Base-by-base conservation (phyloP, 2,888 invertebrate genomes). In the Dryocosmus kuriphilus region DNA sequence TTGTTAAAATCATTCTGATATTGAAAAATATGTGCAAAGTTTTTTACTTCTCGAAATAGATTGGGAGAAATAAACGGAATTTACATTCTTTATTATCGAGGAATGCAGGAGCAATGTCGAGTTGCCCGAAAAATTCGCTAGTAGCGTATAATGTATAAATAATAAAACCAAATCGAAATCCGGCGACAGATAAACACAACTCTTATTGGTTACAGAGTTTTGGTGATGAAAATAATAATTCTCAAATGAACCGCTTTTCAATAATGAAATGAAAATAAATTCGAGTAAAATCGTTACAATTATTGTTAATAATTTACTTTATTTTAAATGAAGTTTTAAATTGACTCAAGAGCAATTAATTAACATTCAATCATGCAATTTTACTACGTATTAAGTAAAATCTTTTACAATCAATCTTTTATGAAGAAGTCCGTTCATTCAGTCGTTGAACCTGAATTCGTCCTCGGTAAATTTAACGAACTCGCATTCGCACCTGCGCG, bases 371-470 rank as follows among this genome's bases (percentile, higher is more conserved):
- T 41, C 2, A 41, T 41, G 16, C 4, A 41, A 41, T 41, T 14
- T 41, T 41, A 41, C 16, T 41, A 3, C 16, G 16, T 16, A 5
- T 41, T 16, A 41, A 16, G 41, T 67, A n/a, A n/a, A n/a, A n/a
- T n/a, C n/a, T n/a, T n/a, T n/a, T n/a, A n/a, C n/a, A n/a, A n/a
- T n/a, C 9, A 67, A n/a, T 27, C 9, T 24, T 41, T 71, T 51
- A 51, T 30, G 19, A 11, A 71, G 74, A 27, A 24, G 16, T 60
- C 32, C n/a, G 35, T 55, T 74, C 60, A 74, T 27, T 57, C 74
- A 74, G 74, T 74, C 74, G 38, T 74, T 74, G 74, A 74, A 74
- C 74, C 60, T 74, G 60, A 74, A 74, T 74, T 74, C 74, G 74
- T 74, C 74, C 74, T 60, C 74, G 60, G 7, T n/a, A 60, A 61